Percentiles rank a stretch among this genome's conserved stretches.
Evolutionary conservation across 1,140 invertebrate genomes (phyloP).

Genomic region (Drosophila obscura): DNA sequence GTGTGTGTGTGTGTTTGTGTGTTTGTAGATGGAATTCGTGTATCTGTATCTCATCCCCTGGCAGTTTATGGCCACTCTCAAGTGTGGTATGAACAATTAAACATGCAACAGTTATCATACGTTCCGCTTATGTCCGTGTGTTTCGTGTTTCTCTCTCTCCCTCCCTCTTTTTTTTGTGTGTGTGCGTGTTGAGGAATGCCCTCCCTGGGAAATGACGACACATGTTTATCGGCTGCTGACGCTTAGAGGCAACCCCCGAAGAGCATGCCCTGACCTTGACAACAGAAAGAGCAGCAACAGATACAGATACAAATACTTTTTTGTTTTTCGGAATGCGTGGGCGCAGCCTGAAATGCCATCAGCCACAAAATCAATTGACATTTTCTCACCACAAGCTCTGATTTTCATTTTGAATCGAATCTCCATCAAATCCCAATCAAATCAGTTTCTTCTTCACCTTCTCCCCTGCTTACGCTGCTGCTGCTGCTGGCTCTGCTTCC

Average conservation of each 20-base stretch:
- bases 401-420: no score
- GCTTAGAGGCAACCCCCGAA: slow-evolving; percentile 66
- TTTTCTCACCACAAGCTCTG: no score
- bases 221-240: slow-evolving; percentile 69
- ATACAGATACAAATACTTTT: slow-evolving; percentile 29
- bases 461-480: slow-evolving; percentile 28
- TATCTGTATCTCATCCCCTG: slow-evolving; percentile 12
- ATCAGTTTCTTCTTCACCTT: slow-evolving; percentile 20
- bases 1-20: background rate
- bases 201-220: slow-evolving; percentile 72
- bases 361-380: slow-evolving; percentile 1
- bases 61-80: slow-evolving; percentile 33
- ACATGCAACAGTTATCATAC: slow-evolving; percentile 75
- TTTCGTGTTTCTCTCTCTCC: slow-evolving; percentile 15
- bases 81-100: slow-evolving; percentile 76
- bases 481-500: background rate
- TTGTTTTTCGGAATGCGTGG: background rate
- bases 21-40: slow-evolving; percentile 14
- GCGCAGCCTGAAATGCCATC: no score
- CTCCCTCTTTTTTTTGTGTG: slow-evolving; percentile 1
- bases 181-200: slow-evolving; percentile 64
- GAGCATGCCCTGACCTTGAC: slow-evolving; percentile 71
- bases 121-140: slow-evolving; percentile 35
- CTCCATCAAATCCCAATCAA: no score
- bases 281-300: slow-evolving; percentile 50